Conservation (phyloP, 2,797 vertebrate species). For the Pampus argenteus region DNA sequence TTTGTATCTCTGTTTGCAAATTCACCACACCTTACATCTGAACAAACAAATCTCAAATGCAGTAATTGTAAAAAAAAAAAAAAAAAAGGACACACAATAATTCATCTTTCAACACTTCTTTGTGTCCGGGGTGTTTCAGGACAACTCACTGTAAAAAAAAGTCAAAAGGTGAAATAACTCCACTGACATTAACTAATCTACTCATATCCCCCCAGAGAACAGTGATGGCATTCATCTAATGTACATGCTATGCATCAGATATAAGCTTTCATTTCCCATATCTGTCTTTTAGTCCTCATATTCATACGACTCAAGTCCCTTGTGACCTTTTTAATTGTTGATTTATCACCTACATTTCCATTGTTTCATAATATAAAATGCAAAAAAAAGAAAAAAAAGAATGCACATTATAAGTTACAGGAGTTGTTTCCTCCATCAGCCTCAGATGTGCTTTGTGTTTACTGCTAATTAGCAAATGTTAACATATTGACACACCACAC, state of each 20-base stretch:
- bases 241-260: background rate
- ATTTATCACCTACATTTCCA: background rate
- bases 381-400: too few species aligned
- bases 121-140: background rate
- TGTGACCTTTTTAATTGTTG: background rate
- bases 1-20: background rate
- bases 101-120: background rate
- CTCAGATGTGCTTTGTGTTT: too few species aligned
- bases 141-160: background rate
- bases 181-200: background rate
- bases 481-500: too few species aligned
- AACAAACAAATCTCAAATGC: background rate
- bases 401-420: too few species aligned
- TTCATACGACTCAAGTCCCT: background rate
- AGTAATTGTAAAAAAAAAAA: background rate
- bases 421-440: too few species aligned
- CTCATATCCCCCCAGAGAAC: background rate
- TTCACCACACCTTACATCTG: background rate
- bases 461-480: too few species aligned
- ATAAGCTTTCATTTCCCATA: background rate
- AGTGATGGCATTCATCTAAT: conserved; percentile 7
- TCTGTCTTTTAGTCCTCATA: background rate
- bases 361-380: background rate
- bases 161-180: conserved; percentile 5
- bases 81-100: background rate